Conservation (phyloP, 1,140 invertebrate genomes). For the Cydia fagiglandana region DNA sequence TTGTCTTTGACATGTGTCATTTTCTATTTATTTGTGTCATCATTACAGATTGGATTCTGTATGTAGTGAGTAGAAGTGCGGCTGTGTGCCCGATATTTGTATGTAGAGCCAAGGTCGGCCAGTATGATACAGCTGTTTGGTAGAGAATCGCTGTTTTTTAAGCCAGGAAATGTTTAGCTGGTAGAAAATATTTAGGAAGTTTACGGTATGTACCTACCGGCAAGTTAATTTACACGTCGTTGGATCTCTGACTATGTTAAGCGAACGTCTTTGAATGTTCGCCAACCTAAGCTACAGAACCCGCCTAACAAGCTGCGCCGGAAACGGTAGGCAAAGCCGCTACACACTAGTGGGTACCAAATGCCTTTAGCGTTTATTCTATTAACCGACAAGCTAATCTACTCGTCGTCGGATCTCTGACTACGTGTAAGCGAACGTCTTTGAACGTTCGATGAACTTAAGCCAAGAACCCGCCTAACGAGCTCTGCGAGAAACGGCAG, state of each 20-base stretch:
- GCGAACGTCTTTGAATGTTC: too few species aligned
- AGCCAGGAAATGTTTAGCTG: not conserved
- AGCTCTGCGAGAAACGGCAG: conserved; percentile 5
- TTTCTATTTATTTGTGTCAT: too few species aligned
- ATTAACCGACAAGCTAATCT: not conserved
- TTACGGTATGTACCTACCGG: not conserved
- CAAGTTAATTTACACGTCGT: not conserved
- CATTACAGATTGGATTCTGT: too few species aligned
- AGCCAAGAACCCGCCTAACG: not conserved
- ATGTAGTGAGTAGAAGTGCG: too few species aligned
- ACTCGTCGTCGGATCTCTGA: conserved; percentile 1
- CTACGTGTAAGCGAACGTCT: not conserved
- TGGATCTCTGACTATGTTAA: not conserved
- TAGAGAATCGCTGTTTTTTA: not conserved
- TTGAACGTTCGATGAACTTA: conserved; percentile 12
- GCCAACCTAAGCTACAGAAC: too few species aligned
- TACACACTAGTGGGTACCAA: not conserved
- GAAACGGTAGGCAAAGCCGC: not conserved
- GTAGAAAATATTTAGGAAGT: not conserved
- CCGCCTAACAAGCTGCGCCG: not conserved
- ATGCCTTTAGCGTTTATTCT: too few species aligned
- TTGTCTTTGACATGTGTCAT: too few species aligned
- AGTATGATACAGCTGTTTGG: too few species aligned
- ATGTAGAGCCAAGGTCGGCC: not conserved
- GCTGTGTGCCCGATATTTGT: too few species aligned